Conservation (phyloP, 2,797 vertebrate species). For the Clamator glandarius region DNA sequence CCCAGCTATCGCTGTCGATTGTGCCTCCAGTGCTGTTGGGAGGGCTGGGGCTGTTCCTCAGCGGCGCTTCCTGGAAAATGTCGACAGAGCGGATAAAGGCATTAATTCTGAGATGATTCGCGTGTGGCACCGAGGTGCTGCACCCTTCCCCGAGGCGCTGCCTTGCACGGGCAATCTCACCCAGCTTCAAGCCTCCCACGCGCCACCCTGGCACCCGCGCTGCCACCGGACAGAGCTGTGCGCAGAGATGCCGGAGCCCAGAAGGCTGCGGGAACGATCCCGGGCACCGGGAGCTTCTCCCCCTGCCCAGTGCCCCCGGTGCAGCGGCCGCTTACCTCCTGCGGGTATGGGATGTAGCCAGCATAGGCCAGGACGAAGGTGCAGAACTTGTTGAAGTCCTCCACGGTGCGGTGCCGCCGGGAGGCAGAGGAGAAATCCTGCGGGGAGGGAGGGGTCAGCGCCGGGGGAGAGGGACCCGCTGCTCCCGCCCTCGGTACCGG, state of each 20-base stretch:
- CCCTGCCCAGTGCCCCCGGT: too few species aligned
- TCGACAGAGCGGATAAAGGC: not conserved
- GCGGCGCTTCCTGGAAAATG: constrained; percentile 81
- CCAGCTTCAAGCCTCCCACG: rapidly evolving
- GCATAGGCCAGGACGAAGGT: constrained; percentile 96
- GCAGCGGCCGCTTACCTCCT: constrained; percentile 36
- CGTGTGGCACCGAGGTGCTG: rapidly evolving
- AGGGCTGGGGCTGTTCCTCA: constrained; percentile 93
- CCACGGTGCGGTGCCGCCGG: constrained; percentile 89
- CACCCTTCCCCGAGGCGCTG: rapidly evolving
- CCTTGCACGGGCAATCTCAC: not conserved
- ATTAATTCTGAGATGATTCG: rapidly evolving
- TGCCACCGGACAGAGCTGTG: not conserved
- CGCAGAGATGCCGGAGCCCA: not conserved
- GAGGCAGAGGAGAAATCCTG: constrained; percentile 75
- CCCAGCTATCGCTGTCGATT: constrained; percentile 94
- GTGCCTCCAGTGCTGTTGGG: constrained; percentile 97
- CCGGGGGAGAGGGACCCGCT: not conserved
- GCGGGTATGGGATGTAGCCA: constrained; percentile 95
- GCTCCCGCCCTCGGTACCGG: not conserved
- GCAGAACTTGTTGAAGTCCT: constrained; percentile 98
- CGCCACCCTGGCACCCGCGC: not conserved
- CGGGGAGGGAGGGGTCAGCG: not conserved
- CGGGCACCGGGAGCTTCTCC: too few species aligned
- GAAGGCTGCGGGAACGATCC: too few species aligned